A percentile compares a stretch with the other conserved stretches of the same genome.
These are phyloP conservation scores for Drosophila flavopinicola DNA, from an alignment of 2,888 invertebrate genomes.

Conservation along the genomic window DNA sequence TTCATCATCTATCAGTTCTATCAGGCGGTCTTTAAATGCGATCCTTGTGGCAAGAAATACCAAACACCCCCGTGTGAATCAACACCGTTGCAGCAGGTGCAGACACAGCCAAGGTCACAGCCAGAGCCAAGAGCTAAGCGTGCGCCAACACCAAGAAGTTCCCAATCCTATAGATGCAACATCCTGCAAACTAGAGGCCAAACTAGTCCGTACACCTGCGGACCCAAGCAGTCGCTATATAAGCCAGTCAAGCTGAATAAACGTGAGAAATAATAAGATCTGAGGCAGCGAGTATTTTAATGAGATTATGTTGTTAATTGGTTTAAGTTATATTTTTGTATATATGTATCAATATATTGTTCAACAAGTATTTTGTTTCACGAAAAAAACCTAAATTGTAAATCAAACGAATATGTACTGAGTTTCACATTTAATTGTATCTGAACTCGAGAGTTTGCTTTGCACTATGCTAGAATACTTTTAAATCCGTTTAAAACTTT, in stretches of 20 bases:
- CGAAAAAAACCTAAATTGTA: no score
- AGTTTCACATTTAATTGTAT: no score
- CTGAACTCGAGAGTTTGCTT: no score
- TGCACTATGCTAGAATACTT: no score
- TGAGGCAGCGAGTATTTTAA: no score
- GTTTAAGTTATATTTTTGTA: conserved; percentile 27
- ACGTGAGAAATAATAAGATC: background rate
- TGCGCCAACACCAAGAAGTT: background rate
- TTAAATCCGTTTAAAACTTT: background rate
- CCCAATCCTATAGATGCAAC: conserved; percentile 7
- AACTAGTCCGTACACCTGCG: conserved; percentile 21
- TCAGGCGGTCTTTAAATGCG: conserved; percentile 12
- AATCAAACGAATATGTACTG: no score
- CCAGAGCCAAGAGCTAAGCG: background rate
- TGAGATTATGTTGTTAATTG: conserved; percentile 1
- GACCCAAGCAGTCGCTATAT: background rate
- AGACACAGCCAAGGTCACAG: no score
- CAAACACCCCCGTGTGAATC: background rate
- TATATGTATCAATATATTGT: background rate
- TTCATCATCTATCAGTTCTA: conserved; percentile 59
- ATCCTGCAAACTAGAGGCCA: conserved; percentile 7
- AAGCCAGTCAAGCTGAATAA: background rate
- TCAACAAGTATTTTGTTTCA: background rate
- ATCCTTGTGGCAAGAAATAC: background rate
- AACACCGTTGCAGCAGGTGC: background rate